Base-by-base conservation (phyloP, 2,113 vertebrate genomes). In the Thalassoma bifasciatum region DNA sequence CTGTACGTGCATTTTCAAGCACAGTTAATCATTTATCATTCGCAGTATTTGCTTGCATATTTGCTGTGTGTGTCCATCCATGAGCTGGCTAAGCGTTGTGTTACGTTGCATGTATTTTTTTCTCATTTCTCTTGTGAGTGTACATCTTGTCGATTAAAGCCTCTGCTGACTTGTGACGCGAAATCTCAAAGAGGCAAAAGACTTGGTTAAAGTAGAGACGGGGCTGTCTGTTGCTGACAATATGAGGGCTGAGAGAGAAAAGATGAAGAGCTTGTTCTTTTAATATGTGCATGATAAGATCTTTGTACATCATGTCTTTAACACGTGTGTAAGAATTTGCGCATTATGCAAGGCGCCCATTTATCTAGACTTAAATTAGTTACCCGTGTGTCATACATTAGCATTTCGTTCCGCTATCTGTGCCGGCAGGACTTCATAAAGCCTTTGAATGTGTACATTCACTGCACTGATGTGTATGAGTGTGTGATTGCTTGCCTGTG, bases 1-100 rank as follows among this genome's bases (percentile, higher is more conserved):
- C 13, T 46, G 44, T 17, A 40, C 36, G 21, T 59, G 42, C 59
- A 47, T 71, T 81, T 77, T 76, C 38, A 10, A 22, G 42, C 13
- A 51, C 52, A 37, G 73, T 86, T 69, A 79, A 88, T 86, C 63
- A 86, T 88, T 86, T 50, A 86, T n/a, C 2, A 51, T 22, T 46
- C 70, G 87, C 49, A 58, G 60, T 62, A 56, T 80, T 74, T 77
- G 74, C 51, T 60, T 67, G 60, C 11, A 30, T 26, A 56, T 40
- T 63, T 38, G 47, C 77, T 49, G 51, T 74, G 68, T 66, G 49
- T 65, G 30, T 30, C 79, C 19, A 38, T 49, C 12, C 34, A 23
- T 26, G 38, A 65, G n/a, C 17, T 24, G 53, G 49, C 50, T 22
- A 16, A 26, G 22, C n/a, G 51, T 59, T 65, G 66, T 44, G 57